Conservation (phyloP, 2,113 vertebrate species). For the Machaerirhynchus nigripectus region DNA sequence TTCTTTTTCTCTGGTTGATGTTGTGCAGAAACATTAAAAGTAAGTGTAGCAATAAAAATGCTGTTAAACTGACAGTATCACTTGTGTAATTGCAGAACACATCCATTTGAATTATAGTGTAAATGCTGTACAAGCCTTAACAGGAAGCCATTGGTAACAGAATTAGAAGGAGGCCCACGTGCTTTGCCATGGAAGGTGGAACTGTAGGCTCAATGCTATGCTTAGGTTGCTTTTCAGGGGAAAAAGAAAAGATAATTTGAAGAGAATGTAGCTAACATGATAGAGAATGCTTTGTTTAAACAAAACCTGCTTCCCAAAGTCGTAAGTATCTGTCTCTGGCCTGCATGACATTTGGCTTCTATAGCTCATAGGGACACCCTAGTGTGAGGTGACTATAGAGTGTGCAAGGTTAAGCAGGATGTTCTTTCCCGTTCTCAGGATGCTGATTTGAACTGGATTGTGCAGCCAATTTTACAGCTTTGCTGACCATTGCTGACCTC, state of each 20-base stretch:
- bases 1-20: neutral
- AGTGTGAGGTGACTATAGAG: neutral
- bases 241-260: neutral
- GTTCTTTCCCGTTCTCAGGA: neutral
- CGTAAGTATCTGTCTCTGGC: neutral
- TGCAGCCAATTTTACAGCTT: neutral
- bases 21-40: neutral
- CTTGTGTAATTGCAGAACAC: neutral
- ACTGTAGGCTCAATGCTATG: neutral
- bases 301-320: neutral
- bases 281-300: neutral
- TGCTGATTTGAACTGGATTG: neutral
- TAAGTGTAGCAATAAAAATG: neutral
- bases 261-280: neutral
- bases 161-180: neutral
- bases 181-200: neutral
- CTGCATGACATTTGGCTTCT: neutral
- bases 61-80: neutral
- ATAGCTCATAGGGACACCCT: neutral
- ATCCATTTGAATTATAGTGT: neutral
- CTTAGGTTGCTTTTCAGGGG: neutral
- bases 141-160: neutral
- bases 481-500: neutral
- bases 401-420: neutral
- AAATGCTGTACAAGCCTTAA: neutral